Evolutionary conservation across 2,888 invertebrate genomes (phyloP).

Genomic region (Platycheirus albimanus): DNA sequence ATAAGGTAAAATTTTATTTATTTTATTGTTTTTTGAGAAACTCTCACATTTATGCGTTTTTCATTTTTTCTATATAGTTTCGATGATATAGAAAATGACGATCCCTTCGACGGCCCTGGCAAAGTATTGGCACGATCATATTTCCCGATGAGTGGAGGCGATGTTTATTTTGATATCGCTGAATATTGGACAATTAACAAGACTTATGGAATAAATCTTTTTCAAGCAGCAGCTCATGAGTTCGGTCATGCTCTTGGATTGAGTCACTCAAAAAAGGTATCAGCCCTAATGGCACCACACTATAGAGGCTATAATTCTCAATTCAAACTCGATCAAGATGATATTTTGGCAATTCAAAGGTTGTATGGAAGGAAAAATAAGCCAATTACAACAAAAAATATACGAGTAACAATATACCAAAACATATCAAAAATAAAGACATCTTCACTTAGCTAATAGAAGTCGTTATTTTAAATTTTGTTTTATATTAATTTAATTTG

Average conservation of each 20-base stretch:
- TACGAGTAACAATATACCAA: background rate
- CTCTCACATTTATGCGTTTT: too few relatives aligned
- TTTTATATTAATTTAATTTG: too few relatives aligned
- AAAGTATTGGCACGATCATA: conserved; percentile 14
- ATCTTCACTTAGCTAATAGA: too few relatives aligned
- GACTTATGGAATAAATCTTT: background rate
- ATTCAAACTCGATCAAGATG: conserved; percentile 9
- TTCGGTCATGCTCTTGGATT: conserved; percentile 28
- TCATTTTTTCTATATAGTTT: background rate
- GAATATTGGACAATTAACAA: conserved; percentile 23
- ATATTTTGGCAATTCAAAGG: conserved; percentile 9
- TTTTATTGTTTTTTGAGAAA: background rate
- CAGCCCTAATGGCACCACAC: conserved; percentile 5
- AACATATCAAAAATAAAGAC: too few relatives aligned
- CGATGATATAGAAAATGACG: conserved; percentile 12
- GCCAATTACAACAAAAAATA: background rate
- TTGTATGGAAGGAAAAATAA: conserved; percentile 15
- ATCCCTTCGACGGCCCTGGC: conserved; percentile 20
- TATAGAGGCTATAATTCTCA: background rate
- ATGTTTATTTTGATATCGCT: conserved; percentile 25
- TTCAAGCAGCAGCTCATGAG: conserved; percentile 19
- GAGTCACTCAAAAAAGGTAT: background rate
- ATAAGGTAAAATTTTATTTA: background rate
- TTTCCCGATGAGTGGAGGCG: background rate
- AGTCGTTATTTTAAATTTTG: too few relatives aligned